Evolutionary conservation across 2,888 invertebrate genomes (phyloP).

Genomic region (Troides aeacus): DNA sequence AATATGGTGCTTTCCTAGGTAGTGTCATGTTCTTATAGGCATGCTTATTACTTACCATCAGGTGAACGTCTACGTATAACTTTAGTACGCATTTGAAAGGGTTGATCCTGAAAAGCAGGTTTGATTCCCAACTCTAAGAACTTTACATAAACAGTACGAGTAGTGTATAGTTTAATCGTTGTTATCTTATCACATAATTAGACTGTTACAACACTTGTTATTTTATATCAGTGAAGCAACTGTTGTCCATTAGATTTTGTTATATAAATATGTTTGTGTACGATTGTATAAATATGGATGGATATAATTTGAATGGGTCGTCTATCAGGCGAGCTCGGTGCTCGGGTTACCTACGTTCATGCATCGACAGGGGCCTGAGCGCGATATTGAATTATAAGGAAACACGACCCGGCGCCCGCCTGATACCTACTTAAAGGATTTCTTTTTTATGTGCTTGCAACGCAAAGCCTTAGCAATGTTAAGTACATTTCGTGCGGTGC

Average conservation of each 20-base stretch:
- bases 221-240: no score
- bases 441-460: slow-evolving; percentile 8
- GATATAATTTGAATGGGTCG: slow-evolving; percentile 29
- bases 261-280: neutral
- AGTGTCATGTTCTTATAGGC: no score
- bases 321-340: slow-evolving; percentile 34
- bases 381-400: slow-evolving; percentile 41
- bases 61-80: no score
- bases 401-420: slow-evolving; percentile 54
- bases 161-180: no score
- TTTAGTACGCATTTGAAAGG: no score
- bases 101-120: no score
- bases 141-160: no score
- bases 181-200: no score
- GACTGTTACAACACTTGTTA: no score
- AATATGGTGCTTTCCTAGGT: no score
- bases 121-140: no score
- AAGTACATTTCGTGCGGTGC: neutral
- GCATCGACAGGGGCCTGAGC: slow-evolving; percentile 46
- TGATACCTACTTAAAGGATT: slow-evolving; percentile 28
- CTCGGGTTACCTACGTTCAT: slow-evolving; percentile 49
- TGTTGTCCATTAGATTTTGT: neutral
- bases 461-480: slow-evolving; percentile 25
- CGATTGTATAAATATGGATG: neutral
- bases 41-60: no score